Percentiles rank a stretch among this genome's conserved stretches.
Conservation (phyloP, 2,797 vertebrate genomes). For the Lepidocolaptes lacrymiger region DNA sequence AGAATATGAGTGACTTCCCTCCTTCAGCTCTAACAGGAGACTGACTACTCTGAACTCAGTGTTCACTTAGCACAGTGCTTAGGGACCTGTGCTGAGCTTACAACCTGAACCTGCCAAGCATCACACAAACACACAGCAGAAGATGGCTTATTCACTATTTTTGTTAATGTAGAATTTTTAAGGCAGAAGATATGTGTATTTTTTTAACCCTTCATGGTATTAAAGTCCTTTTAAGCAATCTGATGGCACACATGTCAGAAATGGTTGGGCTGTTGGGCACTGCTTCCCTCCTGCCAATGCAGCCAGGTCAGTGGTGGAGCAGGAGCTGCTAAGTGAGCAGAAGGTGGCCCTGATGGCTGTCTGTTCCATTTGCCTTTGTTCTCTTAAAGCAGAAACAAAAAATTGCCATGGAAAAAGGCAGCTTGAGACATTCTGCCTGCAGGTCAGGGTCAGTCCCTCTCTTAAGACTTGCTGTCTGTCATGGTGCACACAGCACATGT, state of each 20-base stretch:
- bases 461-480: not conserved
- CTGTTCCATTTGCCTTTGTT: not conserved
- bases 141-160: not conserved
- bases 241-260: not conserved
- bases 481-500: not conserved
- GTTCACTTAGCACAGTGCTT: not conserved
- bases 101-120: not conserved
- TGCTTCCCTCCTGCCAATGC: not conserved
- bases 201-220: not conserved
- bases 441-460: not conserved
- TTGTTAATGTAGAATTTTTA: not conserved
- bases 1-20: not conserved
- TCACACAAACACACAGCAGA: not conserved
- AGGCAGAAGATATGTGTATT: not conserved
- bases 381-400: not conserved
- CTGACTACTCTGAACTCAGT: not conserved
- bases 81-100: not conserved
- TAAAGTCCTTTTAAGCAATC: not conserved
- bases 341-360: not conserved
- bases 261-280: not conserved
- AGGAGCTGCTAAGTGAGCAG: not conserved
- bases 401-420: not conserved
- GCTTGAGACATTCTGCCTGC: not conserved
- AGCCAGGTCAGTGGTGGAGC: not conserved
- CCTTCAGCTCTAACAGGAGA: not conserved